These are phyloP conservation scores for Sialis fuliginosa DNA, from an alignment of 2,888 invertebrate species.

Conservation along the genomic window DNA sequence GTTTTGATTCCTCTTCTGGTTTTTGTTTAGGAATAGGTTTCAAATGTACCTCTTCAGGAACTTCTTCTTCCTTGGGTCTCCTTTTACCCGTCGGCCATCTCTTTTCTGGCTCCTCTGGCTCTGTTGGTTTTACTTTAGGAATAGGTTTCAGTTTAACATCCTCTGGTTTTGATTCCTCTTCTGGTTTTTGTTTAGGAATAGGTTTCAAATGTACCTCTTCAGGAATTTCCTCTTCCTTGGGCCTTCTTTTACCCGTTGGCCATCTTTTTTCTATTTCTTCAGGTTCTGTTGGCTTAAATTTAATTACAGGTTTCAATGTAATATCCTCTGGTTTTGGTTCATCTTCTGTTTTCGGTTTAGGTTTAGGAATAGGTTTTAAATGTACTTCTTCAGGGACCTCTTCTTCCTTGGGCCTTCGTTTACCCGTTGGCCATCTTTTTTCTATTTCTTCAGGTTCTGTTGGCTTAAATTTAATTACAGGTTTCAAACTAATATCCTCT, in stretches of 20 bases:
- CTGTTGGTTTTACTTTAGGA: constrained; percentile 8
- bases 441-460: constrained; percentile 17
- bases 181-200: constrained; percentile 6
- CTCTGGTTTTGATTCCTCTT: constrained; percentile 11
- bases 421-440: constrained; percentile 14
- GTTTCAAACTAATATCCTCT: constrained; percentile 30
- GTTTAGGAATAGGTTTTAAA: constrained; percentile 13
- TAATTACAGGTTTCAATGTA: constrained; percentile 13
- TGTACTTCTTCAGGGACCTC: constrained; percentile 8
- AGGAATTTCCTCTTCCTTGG: constrained; percentile 12
- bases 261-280: constrained; percentile 10
- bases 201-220: constrained; percentile 6
- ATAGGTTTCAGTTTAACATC: constrained; percentile 8
- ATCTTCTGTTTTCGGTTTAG: constrained; percentile 14
- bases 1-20: constrained; percentile 21
- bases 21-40: constrained; percentile 16
- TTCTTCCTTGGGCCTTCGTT: constrained; percentile 15
- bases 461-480: constrained; percentile 20
- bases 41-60: constrained; percentile 18
- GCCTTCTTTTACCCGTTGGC: constrained; percentile 15
- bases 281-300: constrained; percentile 12
- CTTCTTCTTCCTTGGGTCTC: constrained; percentile 13
- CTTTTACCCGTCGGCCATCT: constrained; percentile 16
- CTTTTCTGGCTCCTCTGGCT: constrained; percentile 16
- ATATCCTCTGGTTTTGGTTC: constrained; percentile 11